These are phyloP conservation scores for Vollenhovia emeryi DNA, from an alignment of 1,140 invertebrate genomes.

Conservation along the genomic window DNA sequence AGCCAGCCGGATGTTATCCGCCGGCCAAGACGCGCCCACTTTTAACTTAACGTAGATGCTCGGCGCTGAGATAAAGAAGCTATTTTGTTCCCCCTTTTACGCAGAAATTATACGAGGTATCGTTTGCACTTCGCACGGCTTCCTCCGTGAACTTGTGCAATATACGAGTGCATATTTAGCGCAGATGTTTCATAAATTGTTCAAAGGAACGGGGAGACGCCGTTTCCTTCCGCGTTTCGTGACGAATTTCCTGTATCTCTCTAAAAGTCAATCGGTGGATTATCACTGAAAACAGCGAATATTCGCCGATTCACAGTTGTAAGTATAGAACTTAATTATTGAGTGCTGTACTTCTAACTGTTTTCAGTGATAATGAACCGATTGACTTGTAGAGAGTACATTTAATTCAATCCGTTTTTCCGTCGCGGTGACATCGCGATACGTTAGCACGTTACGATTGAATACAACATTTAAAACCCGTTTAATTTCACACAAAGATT, in stretches of 20 bases:
- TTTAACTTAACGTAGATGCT: slow-evolving; percentile 12
- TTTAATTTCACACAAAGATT: not conserved
- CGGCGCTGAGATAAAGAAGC: not conserved
- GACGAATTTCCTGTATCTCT: not conserved
- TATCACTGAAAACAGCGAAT: too few species aligned
- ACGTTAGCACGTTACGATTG: not conserved
- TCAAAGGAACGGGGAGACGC: not conserved
- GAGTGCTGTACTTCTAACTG: too few species aligned
- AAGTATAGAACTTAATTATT: too few species aligned
- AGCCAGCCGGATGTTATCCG: slow-evolving; percentile 10
- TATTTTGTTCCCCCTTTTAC: not conserved
- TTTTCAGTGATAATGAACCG: too few species aligned
- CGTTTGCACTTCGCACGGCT: not conserved
- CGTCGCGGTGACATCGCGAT: not conserved
- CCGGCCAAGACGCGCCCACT: not conserved
- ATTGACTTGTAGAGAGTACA: too few species aligned
- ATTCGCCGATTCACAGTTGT: too few species aligned
- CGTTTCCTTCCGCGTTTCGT: not conserved
- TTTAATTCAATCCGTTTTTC: not conserved
- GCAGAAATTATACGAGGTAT: not conserved
- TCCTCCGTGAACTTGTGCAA: not conserved
- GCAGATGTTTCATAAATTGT: not conserved
- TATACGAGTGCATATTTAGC: not conserved
- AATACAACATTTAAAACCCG: not conserved
- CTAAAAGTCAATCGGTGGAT: too few species aligned